A percentile compares a stretch with the other conserved stretches of the same genome.
phyloP scores from a whole-genome alignment of 2,113 vertebrate genomes.

The Struthidea cinerea region DNA sequence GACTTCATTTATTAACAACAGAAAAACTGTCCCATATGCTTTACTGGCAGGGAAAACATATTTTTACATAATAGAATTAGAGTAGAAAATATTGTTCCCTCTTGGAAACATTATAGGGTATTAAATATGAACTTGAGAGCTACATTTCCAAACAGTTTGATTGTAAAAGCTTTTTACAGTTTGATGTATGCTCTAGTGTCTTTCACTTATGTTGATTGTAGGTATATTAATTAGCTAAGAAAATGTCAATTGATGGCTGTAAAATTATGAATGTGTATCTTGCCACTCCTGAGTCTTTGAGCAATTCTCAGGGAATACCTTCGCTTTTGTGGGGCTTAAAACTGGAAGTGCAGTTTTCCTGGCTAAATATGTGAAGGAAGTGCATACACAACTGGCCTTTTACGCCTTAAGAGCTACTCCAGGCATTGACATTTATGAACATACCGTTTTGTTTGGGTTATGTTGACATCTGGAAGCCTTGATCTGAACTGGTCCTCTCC shows the following conservation, averaged over 20 bases:
- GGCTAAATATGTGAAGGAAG: neutral
- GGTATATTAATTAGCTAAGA: conserved; percentile 22
- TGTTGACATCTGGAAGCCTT: neutral
- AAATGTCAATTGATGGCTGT: neutral
- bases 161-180: conserved; percentile 42
- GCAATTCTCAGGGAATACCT: neutral
- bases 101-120: conserved; percentile 33
- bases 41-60: conserved; percentile 50
- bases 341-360: conserved; percentile 5
- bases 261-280: neutral
- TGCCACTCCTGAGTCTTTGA: neutral
- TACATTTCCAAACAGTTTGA: conserved; percentile 30
- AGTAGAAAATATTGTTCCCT: conserved; percentile 66
- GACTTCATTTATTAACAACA: conserved; percentile 57
- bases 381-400: neutral
- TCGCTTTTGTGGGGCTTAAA: neutral
- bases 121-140: conserved; percentile 54
- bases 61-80: conserved; percentile 66
- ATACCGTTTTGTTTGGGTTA: neutral
- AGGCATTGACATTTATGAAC: neutral
- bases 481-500: neutral
- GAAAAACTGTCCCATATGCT: conserved; percentile 59
- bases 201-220: neutral
- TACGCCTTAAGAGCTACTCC: neutral
- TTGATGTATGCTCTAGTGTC: neutral